Evolutionary conservation across 2,888 invertebrate genomes (phyloP).

Genomic region (Caenorhabditis sp.): DNA sequence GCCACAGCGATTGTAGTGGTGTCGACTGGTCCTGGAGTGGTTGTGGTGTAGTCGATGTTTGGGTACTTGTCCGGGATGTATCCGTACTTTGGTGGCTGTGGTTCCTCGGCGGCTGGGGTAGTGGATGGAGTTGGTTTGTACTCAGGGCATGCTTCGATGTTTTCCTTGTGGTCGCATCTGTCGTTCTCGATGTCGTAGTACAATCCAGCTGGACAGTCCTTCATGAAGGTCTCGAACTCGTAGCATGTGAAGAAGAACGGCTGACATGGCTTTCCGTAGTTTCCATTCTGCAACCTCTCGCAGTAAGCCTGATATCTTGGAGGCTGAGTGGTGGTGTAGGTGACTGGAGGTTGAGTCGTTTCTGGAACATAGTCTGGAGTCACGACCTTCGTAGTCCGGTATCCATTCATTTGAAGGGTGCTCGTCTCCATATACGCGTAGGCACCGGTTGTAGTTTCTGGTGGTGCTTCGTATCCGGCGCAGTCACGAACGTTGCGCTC

Average conservation of each 20-base stretch:
- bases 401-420: neutral
- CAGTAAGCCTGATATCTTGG: constrained; percentile 58
- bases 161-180: constrained; percentile 68
- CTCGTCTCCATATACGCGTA: constrained; percentile 8
- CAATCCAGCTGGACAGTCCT: constrained; percentile 73
- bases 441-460: constrained; percentile 2
- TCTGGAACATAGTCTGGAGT: neutral
- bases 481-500: constrained; percentile 45
- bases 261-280: constrained; percentile 63
- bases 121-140: constrained; percentile 49
- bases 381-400: neutral
- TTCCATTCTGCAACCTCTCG: constrained; percentile 66
- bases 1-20: constrained; percentile 44
- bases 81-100: constrained; percentile 17
- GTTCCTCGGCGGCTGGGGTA: constrained; percentile 17
- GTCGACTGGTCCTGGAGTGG: constrained; percentile 40
- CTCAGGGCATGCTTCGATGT: constrained; percentile 73
- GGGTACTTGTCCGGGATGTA: constrained; percentile 26
- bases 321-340: constrained; percentile 6
- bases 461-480: constrained; percentile 7
- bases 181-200: constrained; percentile 65
- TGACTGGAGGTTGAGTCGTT: constrained; percentile 5
- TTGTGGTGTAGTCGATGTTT: constrained; percentile 55
- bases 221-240: constrained; percentile 46
- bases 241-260: constrained; percentile 59